Base-by-base conservation (phyloP, 1,140 invertebrate genomes). In the Epicauta chinensis region DNA sequence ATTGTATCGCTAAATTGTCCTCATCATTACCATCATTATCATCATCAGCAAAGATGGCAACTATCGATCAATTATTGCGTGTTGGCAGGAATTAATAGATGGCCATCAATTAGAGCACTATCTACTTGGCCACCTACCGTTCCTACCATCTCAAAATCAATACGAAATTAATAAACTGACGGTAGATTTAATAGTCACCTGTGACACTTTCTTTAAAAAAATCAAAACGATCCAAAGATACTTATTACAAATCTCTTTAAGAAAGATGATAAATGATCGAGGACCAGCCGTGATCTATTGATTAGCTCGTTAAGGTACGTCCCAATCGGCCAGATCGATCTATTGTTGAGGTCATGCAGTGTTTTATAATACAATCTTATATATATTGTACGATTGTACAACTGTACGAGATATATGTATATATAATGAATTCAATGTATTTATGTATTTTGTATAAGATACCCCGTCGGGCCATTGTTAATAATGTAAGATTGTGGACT, bases 351-450 rank as follows among this genome's bases (percentile, higher is more conserved):
- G 3, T 34, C 10, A 10, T 11, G 3, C 10, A 1, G 10, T 34
- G 32, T 11, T 12, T 12, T 12, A 34, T n/a, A n/a, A n/a, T 34
- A 34, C 10, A 34, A 9, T 34, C 16, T 16, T 39, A 11, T 16
- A 3, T 10, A 7, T n/a, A 15, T 7, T 39, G 1, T 39, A 39
- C 13, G 7, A 45, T 37, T 51, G 55, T 48, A 35, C 60, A 30
- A 49, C 53, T 63, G 49, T 51, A 52, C 52, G 57, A 66, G 60
- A 66, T 66, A 62, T 66, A 66, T 66, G 64, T 64, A 63, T 64
- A 66, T 66, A 63, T 66, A 67, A 67, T 67, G 64, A 67, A 67
- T 67, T 67, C 64, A 67, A 66, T 67, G 64, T 67, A 67, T 67
- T 66, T 67, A 67, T 67, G 66, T 67, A 67, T 66, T 67, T 67